Base-by-base conservation (phyloP, 2,113 vertebrate species). In the Anhinga anhinga region DNA sequence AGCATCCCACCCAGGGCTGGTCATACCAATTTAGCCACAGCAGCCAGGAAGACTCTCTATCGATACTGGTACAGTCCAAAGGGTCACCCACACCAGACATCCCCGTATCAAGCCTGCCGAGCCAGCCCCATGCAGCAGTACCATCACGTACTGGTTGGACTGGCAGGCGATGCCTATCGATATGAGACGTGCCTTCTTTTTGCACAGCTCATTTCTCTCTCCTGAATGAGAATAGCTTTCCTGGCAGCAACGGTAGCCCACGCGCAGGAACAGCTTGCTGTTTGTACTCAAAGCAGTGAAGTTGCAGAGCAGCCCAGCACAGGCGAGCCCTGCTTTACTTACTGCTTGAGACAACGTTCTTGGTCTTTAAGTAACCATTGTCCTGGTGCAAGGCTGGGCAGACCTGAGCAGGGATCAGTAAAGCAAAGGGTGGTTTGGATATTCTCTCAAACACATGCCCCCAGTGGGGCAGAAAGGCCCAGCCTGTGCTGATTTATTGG, bases 191-290 rank as follows among this genome's bases (percentile, higher is more conserved):
- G 91, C 88, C 61, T 93, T 52, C 89, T 69, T 52, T 82, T 9
- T 93, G 92, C 96, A 91, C 83, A 89, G 92, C 91, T 95, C 95
- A 15, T 95, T 95, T 92, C 88, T 93, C 83, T 70, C 95, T 93
- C 52, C 74, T 80, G 95, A 56, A 89, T 87, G 96, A 95, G 96
- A 91, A 95, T 72, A 91, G 94, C 94, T 94, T 85, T 93, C 56
- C 93, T 96, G 95, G 95, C 95, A 97, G 95, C 3, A 1, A 49
- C 8, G 4, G 81, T 30, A 95, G 95, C 96, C 96, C 96, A 97
- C 93, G 89, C 93, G 0, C 81, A 95, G 44, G 94, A 96, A 95
- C 95, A 97, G 95, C 93, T 94, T 97, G 93, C 94, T 94, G 95
- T 9, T 62, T 82, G 83, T 78, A 15, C 95, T 91, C 6, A 0